These are phyloP conservation scores for Takifugu rubripes DNA, from an alignment of 2,797 vertebrate species.

Conservation along the genomic window DNA sequence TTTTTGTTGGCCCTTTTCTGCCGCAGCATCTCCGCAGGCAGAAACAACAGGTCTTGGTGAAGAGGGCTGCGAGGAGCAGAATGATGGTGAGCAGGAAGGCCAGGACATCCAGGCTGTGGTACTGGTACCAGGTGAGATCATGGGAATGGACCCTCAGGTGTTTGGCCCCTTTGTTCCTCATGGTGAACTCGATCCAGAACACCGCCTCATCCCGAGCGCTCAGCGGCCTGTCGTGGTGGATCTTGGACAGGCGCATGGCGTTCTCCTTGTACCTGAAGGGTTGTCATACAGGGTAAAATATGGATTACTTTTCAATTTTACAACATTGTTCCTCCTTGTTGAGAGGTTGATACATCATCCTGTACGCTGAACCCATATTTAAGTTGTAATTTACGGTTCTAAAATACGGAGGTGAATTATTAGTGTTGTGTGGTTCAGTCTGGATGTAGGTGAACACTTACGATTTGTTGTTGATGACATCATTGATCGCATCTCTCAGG, in stretches of 20 bases:
- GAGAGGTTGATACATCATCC: neutral
- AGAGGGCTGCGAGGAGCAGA: constrained; percentile 42
- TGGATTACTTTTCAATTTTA: neutral
- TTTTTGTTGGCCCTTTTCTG: constrained; percentile 3
- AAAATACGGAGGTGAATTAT: no score
- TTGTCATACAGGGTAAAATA: neutral
- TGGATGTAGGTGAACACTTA: neutral
- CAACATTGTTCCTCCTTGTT: neutral
- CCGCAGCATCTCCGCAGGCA: constrained; percentile 41
- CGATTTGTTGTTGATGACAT: constrained; percentile 9
- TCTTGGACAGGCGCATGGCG: constrained; percentile 67
- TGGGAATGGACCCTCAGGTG: constrained; percentile 77
- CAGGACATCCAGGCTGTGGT: constrained; percentile 76
- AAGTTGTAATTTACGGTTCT: no score
- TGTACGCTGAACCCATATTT: no score
- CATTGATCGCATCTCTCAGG: constrained; percentile 5
- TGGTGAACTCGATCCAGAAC: constrained; percentile 83
- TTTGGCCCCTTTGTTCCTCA: constrained; percentile 80
- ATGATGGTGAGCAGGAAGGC: constrained; percentile 60
- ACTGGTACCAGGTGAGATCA: constrained; percentile 80
- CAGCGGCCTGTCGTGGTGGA: constrained; percentile 78
- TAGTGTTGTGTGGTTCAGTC: no score
- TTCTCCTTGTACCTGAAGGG: constrained; percentile 76
- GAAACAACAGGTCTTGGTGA: constrained; percentile 46
- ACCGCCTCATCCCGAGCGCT: constrained; percentile 72